Evolutionary conservation across 2,113 vertebrate species (phyloP).

Genomic region (Rhineura floridana): DNA sequence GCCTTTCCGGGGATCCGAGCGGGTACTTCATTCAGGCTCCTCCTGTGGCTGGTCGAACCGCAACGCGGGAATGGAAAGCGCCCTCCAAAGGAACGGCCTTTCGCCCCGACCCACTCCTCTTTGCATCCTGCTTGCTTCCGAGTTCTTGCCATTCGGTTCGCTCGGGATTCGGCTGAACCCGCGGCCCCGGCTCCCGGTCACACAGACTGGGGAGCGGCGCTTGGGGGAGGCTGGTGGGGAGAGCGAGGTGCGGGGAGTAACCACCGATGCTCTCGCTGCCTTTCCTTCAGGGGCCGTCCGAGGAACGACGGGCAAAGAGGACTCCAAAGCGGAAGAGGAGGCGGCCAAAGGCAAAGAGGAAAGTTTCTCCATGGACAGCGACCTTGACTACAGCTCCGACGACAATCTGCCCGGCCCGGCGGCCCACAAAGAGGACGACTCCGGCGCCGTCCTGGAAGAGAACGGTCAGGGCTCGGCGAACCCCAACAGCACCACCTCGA

Average conservation of each 20-base stretch:
- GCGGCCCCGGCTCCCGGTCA: too few species aligned
- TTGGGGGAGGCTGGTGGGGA: background rate
- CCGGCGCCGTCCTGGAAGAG: conserved; percentile 82
- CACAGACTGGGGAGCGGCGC: too few species aligned
- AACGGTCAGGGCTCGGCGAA: conserved; percentile 68
- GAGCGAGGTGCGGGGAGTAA: conserved; percentile 25
- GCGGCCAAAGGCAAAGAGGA: conserved; percentile 94
- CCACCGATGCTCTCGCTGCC: conserved; percentile 48
- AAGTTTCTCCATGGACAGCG: conserved; percentile 96
- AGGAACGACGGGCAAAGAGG: conserved; percentile 81
- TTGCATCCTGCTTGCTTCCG: background rate
- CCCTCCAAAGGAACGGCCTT: background rate
- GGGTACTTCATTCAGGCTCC: too few species aligned
- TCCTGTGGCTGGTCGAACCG: too few species aligned
- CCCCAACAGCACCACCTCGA: conserved; percentile 76
- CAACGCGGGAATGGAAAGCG: too few species aligned
- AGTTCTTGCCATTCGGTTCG: too few species aligned
- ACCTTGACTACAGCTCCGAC: conserved; percentile 97
- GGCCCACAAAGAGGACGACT: conserved; percentile 86
- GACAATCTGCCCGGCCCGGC: conserved; percentile 85
- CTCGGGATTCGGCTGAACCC: too few species aligned
- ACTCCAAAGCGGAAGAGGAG: conserved; percentile 69
- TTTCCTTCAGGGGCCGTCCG: conserved; percentile 78
- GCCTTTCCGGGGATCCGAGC: too few species aligned
- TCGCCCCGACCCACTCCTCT: background rate